Evolutionary conservation across 2,888 invertebrate genomes (phyloP), one percentile per base, ranked within the genome.

Genomic region (Agrotis clavis): DNA sequence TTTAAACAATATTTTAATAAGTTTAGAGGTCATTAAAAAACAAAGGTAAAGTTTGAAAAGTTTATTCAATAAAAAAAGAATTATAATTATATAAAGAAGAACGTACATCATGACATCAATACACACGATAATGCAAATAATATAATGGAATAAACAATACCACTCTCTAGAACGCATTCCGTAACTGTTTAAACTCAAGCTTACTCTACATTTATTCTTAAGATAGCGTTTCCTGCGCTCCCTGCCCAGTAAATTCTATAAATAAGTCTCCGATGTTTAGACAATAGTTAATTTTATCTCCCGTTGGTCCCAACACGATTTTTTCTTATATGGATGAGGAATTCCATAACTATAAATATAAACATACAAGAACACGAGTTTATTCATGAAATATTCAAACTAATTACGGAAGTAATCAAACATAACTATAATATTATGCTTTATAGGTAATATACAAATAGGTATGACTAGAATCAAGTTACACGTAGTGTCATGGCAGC

Each of bases 51-150:
- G 76, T 87, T 89, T 86, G 81, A 81, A 87, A 86, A 85, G 71
- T 92, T 91, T 92, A 90, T 90, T 91, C 77, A 88, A 85, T 90
- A 90, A 90, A 90, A 30, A 90, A 90, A 92, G 84, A 88, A 77
- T 89, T 89, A 90, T 89, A 35, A 35, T 35, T 35, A 91, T 90
- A 92, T 90, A 91, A n/a, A 87, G 87, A 88, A 91, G 87, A 92
- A 90, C 90, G 85, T 90, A 92, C 91, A 89, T 91, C 86, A 91
- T 90, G n/a, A n/a, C n/a, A 93, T 88, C 89, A 92, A 92, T 89
- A 92, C 91, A 92, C 92, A 90, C 91, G 81, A 91, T 90, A 92
- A 92, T 93, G 91, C 91, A 92, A 91, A 89, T 89, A 91, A 89
- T 89, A 92, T 84, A 90, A 88, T 93, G 94, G 93, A 94, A 94